phyloP scores from a whole-genome alignment of 2,797 vertebrate genomes.

The Triplophysa bombifrons region DNA sequence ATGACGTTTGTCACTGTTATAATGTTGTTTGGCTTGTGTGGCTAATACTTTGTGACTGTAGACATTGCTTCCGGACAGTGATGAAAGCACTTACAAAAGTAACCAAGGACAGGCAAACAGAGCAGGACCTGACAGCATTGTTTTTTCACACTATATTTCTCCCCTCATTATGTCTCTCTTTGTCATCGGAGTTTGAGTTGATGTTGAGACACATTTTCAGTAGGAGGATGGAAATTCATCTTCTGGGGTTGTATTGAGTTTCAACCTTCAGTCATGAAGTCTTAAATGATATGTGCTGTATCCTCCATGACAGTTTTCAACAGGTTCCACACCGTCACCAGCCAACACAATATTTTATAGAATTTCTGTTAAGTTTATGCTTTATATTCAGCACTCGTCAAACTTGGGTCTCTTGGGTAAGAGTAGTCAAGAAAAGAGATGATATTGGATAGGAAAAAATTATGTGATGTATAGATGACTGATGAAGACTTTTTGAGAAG shows the following conservation, averaged over 20 bases:
- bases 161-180: constrained; percentile 60
- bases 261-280: not conserved
- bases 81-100: constrained; percentile 57
- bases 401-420: not conserved
- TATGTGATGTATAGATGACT: not conserved
- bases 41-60: constrained; percentile 64
- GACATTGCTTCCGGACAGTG: constrained; percentile 52
- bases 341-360: not conserved
- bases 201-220: constrained; percentile 64
- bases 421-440: too few species aligned
- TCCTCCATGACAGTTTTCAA: not conserved
- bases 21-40: not conserved
- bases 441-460: not conserved
- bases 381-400: not conserved
- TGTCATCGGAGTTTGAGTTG: constrained; percentile 4
- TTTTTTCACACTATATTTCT: constrained; percentile 56
- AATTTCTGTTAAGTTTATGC: not conserved
- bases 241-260: not conserved
- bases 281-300: not conserved
- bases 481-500: not conserved
- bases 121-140: constrained; percentile 45
- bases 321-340: not conserved
- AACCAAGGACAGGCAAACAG: constrained; percentile 46
- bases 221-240: constrained; percentile 51
- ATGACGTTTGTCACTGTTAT: not conserved